Evolutionary conservation across 2,888 invertebrate species (phyloP).

Genomic region (Drosophila putrida): DNA sequence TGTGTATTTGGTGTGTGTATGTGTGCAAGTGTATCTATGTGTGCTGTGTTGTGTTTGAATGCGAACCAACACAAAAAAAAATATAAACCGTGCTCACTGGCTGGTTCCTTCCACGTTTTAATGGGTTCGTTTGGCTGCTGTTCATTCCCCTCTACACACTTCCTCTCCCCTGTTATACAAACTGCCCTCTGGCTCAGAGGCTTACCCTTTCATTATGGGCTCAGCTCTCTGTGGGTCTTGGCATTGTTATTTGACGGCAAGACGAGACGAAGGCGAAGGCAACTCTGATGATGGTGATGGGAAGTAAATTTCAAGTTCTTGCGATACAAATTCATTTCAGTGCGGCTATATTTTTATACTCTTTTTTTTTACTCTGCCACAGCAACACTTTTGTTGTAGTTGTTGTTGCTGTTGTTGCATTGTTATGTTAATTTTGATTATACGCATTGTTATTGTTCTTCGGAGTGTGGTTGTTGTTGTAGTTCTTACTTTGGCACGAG

Average conservation of each 20-base stretch:
- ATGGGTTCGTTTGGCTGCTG: constrained; percentile 51
- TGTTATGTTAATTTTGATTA: constrained; percentile 77
- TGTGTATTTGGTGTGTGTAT: constrained; percentile 13
- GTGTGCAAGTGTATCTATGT: not conserved
- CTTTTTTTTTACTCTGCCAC: constrained; percentile 32
- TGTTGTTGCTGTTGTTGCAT: constrained; percentile 55
- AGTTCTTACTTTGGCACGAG: constrained; percentile 65
- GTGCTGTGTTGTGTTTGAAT: constrained; percentile 16
- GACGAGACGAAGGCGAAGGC: not conserved
- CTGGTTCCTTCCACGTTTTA: constrained; percentile 46
- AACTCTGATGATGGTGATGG: constrained; percentile 12
- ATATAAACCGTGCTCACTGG: constrained; percentile 38
- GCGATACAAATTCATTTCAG: constrained; percentile 66
- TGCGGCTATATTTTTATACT: constrained; percentile 41
- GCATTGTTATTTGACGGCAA: constrained; percentile 32
- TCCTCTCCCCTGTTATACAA: not conserved
- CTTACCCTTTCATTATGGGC: constrained; percentile 74
- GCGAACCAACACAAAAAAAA: constrained; percentile 24
- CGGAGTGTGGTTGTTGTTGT: constrained; percentile 30
- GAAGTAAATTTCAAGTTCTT: constrained; percentile 60
- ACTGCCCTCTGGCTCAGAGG: constrained; percentile 36
- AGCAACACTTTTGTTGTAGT: constrained; percentile 52
- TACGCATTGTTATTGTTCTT: constrained; percentile 51
- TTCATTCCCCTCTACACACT: not conserved
- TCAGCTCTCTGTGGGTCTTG: constrained; percentile 33